Percentiles rank a stretch among this genome's conserved stretches.
Evolutionary conservation across 2,797 vertebrate species (phyloP).

Genomic region (Xerus rutilus): DNA sequence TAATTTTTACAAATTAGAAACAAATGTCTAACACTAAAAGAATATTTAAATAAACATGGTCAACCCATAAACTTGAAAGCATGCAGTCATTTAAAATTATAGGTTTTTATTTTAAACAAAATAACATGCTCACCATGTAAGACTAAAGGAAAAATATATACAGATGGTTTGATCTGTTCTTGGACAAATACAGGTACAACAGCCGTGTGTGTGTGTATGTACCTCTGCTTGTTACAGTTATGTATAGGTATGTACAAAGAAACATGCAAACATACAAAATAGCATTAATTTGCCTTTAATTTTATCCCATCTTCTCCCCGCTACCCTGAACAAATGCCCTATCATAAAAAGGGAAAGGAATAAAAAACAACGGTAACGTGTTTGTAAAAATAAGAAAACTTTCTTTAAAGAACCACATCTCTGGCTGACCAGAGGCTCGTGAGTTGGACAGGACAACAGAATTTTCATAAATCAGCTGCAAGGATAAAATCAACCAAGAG

Average conservation of each 20-base stretch:
- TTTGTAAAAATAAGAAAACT: not conserved
- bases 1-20: conserved; percentile 54
- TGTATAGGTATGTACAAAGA: not conserved
- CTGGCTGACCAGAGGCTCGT: not conserved
- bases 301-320: not conserved
- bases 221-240: not conserved
- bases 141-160: not conserved
- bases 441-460: no score
- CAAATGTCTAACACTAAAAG: conserved; percentile 27
- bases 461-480: not conserved
- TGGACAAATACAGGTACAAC: not conserved
- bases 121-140: not conserved
- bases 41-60: conserved; percentile 26
- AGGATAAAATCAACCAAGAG: not conserved
- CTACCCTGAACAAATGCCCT: not conserved
- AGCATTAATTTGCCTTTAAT: not conserved
- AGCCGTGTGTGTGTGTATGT: not conserved
- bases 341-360: not conserved
- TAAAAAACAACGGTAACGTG: not conserved
- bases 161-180: not conserved
- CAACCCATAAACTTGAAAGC: not conserved
- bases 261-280: not conserved
- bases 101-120: not conserved
- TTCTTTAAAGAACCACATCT: not conserved
- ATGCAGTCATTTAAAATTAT: not conserved